Base-by-base conservation (phyloP, 2,113 vertebrate species). In the Murina feae region DNA sequence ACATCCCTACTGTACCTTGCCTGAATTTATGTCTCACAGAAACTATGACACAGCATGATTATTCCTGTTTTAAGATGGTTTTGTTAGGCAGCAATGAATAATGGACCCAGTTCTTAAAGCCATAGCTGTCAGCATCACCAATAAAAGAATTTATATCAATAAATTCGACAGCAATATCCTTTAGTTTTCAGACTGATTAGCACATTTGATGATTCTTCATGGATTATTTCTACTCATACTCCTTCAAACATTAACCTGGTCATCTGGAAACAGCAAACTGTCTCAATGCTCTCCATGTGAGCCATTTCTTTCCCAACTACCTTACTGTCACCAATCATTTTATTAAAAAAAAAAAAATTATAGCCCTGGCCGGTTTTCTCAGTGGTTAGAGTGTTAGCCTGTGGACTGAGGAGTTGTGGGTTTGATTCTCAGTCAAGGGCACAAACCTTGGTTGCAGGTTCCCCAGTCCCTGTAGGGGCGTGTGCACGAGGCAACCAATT, bases 301-400 rank as follows among this genome's bases (percentile, higher is more conserved):
- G 83, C n/a, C 49, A 60, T 35, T 25, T 35, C 47, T 85, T 91
- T 78, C 13, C 39, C 75, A 81, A 82, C 30, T 37, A 84, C 5
- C 10, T 78, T 80, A 68, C 21, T 39, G 49, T 86, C 78, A 93
- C 11, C 47, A 60, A 71, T 66, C 53, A 93, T 25, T 95, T 92
- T 66, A 72, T 86, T 63, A 90, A 20, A 82, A 37, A 86, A 58
- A 96, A 96, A 96, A 97, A 97, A 97, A 93, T 95, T 95, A 44
- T 87, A 97, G 55, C 21, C 21, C 55, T 58, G 21, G 21, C 9
- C 21, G 3, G 55, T 58, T 58, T 58, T 58, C 55, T 58, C 55
- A 58, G 55, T 58, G 55, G 55, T 58, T 25, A 58, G 20, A 58
- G 23, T 58, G 55, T 58, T 58, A 21, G 55, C 55, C 55, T 23